Conservation (phyloP, 2,797 vertebrate genomes). For the Morelia viridis region DNA sequence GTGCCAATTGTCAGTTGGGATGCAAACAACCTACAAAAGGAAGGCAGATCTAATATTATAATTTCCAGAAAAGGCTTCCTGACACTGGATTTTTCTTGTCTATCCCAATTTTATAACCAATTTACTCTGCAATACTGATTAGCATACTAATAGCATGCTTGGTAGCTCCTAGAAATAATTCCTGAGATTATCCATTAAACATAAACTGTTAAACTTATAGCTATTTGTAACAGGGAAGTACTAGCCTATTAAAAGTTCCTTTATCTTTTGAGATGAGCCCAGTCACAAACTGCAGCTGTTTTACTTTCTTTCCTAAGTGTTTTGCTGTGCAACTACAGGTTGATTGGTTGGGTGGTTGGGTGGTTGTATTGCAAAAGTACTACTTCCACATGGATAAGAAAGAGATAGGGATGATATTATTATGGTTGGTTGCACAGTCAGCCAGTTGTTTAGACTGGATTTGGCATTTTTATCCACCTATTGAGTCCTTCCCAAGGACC, state of each 20-base stretch:
- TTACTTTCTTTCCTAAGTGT: background rate
- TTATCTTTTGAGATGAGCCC: constrained; percentile 8
- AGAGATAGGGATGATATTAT: background rate
- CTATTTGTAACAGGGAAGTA: constrained; percentile 40
- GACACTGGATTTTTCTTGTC: constrained; percentile 48
- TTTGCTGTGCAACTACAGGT: background rate
- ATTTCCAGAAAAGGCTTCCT: constrained; percentile 53
- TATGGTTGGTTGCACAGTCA: no score
- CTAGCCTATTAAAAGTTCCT: constrained; percentile 48
- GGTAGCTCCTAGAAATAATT: constrained; percentile 56
- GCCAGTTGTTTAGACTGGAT: no score
- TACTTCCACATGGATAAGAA: constrained; percentile 4
- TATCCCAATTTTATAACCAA: constrained; percentile 58
- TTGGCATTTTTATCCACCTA: no score
- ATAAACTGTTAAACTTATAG: constrained; percentile 48
- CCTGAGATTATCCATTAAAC: constrained; percentile 67
- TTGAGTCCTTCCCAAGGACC: no score
- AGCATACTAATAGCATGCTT: constrained; percentile 67
- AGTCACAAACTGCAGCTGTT: background rate
- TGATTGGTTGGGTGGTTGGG: background rate
- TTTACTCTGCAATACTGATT: constrained; percentile 65
- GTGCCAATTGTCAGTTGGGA: constrained; percentile 49
- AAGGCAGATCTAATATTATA: constrained; percentile 49
- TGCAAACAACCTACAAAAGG: constrained; percentile 20
- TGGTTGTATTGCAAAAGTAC: background rate